Conservation (phyloP, 2,888 invertebrate genomes). For the Gryllus longicercus region DNA sequence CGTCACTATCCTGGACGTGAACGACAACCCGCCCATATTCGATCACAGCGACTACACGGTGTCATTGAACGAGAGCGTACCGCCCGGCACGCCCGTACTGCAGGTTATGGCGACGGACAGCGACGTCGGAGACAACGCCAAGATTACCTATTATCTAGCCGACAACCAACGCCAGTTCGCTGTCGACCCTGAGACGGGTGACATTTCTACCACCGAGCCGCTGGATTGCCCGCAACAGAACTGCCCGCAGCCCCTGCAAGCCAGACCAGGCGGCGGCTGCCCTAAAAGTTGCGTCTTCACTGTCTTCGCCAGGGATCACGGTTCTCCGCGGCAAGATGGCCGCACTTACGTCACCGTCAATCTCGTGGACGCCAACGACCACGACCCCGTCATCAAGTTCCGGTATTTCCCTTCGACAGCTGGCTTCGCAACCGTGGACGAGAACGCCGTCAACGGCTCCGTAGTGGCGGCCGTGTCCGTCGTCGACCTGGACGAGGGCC, state of each 20-base stretch:
- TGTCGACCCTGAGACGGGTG: slow-evolving; percentile 88
- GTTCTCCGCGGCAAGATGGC: slow-evolving; percentile 85
- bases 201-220: slow-evolving; percentile 77
- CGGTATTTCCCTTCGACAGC: slow-evolving; percentile 80
- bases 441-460: slow-evolving; percentile 85
- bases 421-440: slow-evolving; percentile 87
- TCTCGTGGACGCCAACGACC: slow-evolving; percentile 88
- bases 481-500: slow-evolving; percentile 85
- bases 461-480: slow-evolving; percentile 92
- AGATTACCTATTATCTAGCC: slow-evolving; percentile 84
- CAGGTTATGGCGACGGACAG: slow-evolving; percentile 92
- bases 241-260: slow-evolving; percentile 55
- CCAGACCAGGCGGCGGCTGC: slow-evolving; percentile 54
- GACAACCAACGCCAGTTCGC: slow-evolving; percentile 84
- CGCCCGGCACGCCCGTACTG: slow-evolving; percentile 82
- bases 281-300: slow-evolving; percentile 93
- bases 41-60: slow-evolving; percentile 93
- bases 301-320: slow-evolving; percentile 89
- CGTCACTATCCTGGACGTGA: slow-evolving; percentile 86
- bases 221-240: slow-evolving; percentile 73
- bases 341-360: slow-evolving; percentile 91
- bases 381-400: slow-evolving; percentile 87
- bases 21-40: slow-evolving; percentile 92
- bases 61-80: slow-evolving; percentile 87
- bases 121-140: slow-evolving; percentile 88